Base-by-base conservation (phyloP, 2,113 vertebrate genomes). In the Enhydra lutris region DNA sequence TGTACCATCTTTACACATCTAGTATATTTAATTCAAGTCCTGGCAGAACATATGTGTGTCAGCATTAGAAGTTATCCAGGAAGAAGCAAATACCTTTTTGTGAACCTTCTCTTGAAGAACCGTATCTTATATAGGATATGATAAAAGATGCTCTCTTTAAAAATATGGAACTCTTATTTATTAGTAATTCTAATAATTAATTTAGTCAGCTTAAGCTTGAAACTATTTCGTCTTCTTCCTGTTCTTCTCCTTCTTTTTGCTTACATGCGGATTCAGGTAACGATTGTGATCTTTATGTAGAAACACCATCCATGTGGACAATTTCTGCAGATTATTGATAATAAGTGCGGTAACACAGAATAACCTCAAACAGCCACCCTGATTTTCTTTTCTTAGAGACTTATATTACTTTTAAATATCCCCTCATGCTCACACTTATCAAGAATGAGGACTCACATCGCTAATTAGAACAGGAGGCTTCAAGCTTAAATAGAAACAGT, bases 381-480 rank as follows among this genome's bases (percentile, higher is more conserved):
- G 34, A 52, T 59, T 85, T 95, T 85, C 47, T 91, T 84, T 71
- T 69, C 24, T 91, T 67, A 86, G 73, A 96, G 83, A 95, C 5
- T 59, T 92, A 52, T 31, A 61, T 7, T 85, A 31, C 26, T 80
- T 79, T 42, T 67, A 63, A 84, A 89, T 94, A 95, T 98, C 93
- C 96, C 83, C 89, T 98, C 7, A 34, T 69, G 42, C 87, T 52
- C 80, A 61, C 92, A 61, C 95, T 71, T 93, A 87, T 83, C 52
- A 97, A 97, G 80, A 97, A 47, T 14, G 69, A 83, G 59, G 96
- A 96, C 73, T 92, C 34, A 71, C 20, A 80, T 78, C 90, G 96
- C 90, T 97, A 98, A 98, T 97, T 95, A 96, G 95, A 96, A 65
- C 57, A 97, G 69, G 74, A 76, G 93, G 79, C 94, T 98, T 91